Percentiles rank a stretch among this genome's conserved stretches.
These are phyloP conservation scores for Arvicanthis niloticus DNA, from an alignment of 2,113 vertebrate genomes.

Conservation along the genomic window DNA sequence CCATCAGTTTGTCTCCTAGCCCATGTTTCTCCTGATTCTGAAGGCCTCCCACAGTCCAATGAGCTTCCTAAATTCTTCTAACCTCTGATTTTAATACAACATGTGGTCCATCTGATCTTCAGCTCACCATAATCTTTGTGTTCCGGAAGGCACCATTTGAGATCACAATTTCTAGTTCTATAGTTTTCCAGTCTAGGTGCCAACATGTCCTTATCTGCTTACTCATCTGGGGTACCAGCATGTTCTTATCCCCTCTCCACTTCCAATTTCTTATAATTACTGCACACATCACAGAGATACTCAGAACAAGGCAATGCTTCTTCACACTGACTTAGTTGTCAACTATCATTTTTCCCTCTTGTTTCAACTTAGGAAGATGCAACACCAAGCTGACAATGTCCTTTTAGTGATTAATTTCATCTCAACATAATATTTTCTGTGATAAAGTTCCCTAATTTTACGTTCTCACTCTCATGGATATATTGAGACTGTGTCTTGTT, in stretches of 20 bases:
- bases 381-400: neutral
- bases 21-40: neutral
- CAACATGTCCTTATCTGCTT: neutral
- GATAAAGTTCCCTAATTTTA: neutral
- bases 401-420: conserved; percentile 24
- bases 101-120: neutral
- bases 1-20: neutral
- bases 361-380: neutral
- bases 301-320: neutral
- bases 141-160: neutral
- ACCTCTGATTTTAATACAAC: neutral
- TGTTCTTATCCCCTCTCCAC: neutral
- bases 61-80: conserved; percentile 3
- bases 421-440: neutral
- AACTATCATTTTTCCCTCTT: neutral
- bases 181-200: neutral
- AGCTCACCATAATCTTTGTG: neutral
- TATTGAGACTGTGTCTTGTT: neutral
- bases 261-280: neutral
- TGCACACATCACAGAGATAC: neutral
- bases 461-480: neutral
- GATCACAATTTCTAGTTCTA: neutral
- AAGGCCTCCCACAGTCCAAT: neutral
- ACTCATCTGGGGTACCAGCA: neutral
- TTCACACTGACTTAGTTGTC: neutral